phyloP scores from a whole-genome alignment of 2,113 vertebrate genomes.

The Saguinus midas region DNA sequence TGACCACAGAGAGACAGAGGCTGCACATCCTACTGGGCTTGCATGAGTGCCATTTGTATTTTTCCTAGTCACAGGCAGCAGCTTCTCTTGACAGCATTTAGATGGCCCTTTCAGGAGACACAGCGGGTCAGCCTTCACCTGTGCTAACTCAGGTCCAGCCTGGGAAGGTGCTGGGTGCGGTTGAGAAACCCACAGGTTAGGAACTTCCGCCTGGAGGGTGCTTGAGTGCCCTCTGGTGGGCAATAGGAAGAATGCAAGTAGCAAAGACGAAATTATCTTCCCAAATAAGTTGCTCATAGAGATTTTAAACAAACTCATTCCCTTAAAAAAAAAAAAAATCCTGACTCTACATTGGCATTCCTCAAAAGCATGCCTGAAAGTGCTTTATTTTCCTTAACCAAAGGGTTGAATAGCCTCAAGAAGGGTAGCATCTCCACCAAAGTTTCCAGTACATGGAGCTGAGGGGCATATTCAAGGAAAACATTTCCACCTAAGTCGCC shows the following conservation, averaged over 20 bases:
- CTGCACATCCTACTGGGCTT: not conserved
- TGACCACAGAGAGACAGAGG: accelerated
- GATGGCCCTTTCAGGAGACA: not conserved
- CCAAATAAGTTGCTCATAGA: not conserved
- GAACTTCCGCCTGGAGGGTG: not conserved
- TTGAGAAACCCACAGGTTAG: not conserved
- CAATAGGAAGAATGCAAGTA: conserved; percentile 23
- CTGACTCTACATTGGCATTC: not conserved
- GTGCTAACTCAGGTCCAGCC: not conserved
- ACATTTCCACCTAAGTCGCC: not conserved
- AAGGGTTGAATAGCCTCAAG: not conserved
- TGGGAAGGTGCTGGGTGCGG: not conserved
- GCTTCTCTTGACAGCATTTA: not conserved
- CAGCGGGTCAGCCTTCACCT: not conserved
- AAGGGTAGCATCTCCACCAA: too few relatives aligned
- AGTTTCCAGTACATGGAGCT: not conserved
- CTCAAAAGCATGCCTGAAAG: not conserved
- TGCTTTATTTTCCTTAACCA: not conserved
- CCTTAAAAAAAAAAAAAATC: not conserved
- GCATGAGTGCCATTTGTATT: not conserved
- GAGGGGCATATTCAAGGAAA: not conserved
- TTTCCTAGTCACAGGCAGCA: not conserved
- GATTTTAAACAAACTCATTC: not conserved
- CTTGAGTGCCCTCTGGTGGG: conserved; percentile 65
- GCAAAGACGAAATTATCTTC: not conserved